A percentile compares a stretch with the other conserved stretches of the same genome.
These are phyloP conservation scores for Tenthredo amoena DNA, from an alignment of 2,888 invertebrate species.

Conservation along the genomic window DNA sequence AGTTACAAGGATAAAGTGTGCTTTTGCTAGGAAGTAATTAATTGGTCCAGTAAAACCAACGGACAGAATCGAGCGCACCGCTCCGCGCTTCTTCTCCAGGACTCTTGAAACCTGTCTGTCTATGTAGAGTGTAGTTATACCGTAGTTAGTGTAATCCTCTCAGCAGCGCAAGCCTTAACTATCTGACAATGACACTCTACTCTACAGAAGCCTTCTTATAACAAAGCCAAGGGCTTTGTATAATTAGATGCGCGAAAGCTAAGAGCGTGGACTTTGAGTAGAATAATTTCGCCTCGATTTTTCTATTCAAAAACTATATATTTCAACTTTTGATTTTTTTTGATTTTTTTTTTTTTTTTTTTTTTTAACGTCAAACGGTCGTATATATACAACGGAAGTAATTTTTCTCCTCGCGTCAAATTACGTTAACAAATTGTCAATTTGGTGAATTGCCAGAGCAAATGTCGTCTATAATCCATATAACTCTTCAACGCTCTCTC, in stretches of 20 bases:
- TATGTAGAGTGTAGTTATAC: background rate
- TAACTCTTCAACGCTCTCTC: background rate
- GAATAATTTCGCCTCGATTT: background rate
- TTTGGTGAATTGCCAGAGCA: conserved; percentile 32
- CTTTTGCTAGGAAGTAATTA: background rate
- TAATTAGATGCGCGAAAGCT: conserved; percentile 24
- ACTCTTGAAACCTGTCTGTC: background rate
- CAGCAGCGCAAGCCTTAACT: background rate
- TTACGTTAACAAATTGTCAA: conserved; percentile 32
- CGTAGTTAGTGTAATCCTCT: background rate
- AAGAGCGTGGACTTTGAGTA: background rate
- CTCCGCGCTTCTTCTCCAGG: background rate
- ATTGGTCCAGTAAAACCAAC: background rate
- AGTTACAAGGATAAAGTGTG: background rate
- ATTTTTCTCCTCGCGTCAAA: background rate
- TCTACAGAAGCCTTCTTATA: background rate
- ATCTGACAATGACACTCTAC: background rate
- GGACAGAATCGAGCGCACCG: background rate
- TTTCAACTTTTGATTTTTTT: background rate
- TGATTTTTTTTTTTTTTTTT: too few species aligned
- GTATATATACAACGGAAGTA: background rate
- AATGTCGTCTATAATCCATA: background rate
- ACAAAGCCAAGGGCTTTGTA: conserved; percentile 14
- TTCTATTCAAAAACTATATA: background rate
- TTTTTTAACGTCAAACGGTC: too few species aligned